Percentiles rank a stretch among this genome's conserved stretches.
Evolutionary conservation across 2,797 vertebrate species (phyloP).

Genomic region (Trachurus trachurus): DNA sequence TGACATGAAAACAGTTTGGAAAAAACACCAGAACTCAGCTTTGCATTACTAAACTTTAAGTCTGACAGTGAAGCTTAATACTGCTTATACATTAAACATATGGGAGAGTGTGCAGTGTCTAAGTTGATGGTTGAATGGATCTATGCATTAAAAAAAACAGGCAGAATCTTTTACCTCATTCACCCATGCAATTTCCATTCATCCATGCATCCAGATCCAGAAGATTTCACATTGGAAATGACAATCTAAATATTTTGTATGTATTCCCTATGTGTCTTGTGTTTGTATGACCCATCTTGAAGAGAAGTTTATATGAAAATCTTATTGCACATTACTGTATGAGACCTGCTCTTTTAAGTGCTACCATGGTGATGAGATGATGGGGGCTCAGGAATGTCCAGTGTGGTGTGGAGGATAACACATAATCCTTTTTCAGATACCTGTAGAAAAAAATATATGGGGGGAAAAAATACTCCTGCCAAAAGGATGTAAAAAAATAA

Average conservation of each 20-base stretch:
- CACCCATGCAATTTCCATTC: not conserved
- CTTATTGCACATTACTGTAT: slow-evolving; percentile 34
- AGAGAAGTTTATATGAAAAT: slow-evolving; percentile 15
- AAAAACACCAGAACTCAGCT: not conserved
- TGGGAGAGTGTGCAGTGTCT: not conserved
- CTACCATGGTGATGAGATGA: slow-evolving; percentile 59
- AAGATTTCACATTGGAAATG: not conserved
- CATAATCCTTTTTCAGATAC: not conserved
- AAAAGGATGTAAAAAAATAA: not conserved
- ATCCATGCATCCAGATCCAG: not conserved
- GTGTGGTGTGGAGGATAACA: not conserved
- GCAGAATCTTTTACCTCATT: not conserved
- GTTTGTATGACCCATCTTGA: slow-evolving; percentile 13
- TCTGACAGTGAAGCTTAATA: not conserved
- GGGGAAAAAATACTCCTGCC: not conserved
- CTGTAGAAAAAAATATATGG: not conserved
- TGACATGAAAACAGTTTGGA: not conserved
- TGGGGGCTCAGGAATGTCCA: slow-evolving; percentile 9
- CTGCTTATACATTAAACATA: not conserved
- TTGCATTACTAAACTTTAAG: not conserved
- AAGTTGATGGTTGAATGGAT: not conserved
- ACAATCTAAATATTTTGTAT: not conserved
- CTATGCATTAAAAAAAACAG: not conserved
- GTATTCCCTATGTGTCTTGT: not conserved
- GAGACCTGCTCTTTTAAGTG: slow-evolving; percentile 45